Evolutionary conservation across 2,888 invertebrate genomes (phyloP).

Genomic region (Dromius quadrimaculatus): DNA sequence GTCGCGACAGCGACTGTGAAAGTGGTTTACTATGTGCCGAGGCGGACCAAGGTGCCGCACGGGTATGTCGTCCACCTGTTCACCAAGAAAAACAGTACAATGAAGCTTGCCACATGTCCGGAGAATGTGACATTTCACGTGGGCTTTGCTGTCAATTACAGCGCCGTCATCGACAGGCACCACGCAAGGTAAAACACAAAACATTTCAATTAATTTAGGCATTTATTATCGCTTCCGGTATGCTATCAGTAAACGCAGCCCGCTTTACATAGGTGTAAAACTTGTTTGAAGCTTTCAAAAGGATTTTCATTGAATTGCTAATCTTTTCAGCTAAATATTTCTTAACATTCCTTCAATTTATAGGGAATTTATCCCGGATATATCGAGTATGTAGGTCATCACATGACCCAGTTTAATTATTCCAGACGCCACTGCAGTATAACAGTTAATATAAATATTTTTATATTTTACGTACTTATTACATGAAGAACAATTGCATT

Average conservation of each 20-base stretch:
- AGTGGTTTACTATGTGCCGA: slow-evolving; percentile 85
- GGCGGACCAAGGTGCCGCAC: slow-evolving; percentile 73
- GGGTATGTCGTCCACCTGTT: slow-evolving; percentile 84
- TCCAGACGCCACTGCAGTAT: slow-evolving; percentile 21
- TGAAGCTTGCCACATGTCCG: slow-evolving; percentile 84
- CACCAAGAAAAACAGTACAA: slow-evolving; percentile 86
- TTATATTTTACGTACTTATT: background rate
- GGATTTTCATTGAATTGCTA: no score
- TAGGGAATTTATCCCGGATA: no score
- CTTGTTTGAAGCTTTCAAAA: no score
- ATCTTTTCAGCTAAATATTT: no score
- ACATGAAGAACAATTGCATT: no score
- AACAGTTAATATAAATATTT: no score
- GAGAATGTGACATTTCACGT: slow-evolving; percentile 86
- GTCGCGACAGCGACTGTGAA: slow-evolving; percentile 86
- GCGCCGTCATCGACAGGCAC: slow-evolving; percentile 85
- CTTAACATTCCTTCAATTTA: no score
- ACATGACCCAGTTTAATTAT: slow-evolving; percentile 36
- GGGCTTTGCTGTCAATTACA: slow-evolving; percentile 91
- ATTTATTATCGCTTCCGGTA: no score
- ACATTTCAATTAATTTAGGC: no score
- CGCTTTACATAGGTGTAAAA: no score
- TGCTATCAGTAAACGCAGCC: no score
- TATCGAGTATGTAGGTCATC: slow-evolving; percentile 25
- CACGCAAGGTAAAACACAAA: slow-evolving; percentile 77